Percentiles rank a stretch among this genome's conserved stretches.
Conservation (phyloP, 2,888 invertebrate genomes). For the Baronia brevicornis region DNA sequence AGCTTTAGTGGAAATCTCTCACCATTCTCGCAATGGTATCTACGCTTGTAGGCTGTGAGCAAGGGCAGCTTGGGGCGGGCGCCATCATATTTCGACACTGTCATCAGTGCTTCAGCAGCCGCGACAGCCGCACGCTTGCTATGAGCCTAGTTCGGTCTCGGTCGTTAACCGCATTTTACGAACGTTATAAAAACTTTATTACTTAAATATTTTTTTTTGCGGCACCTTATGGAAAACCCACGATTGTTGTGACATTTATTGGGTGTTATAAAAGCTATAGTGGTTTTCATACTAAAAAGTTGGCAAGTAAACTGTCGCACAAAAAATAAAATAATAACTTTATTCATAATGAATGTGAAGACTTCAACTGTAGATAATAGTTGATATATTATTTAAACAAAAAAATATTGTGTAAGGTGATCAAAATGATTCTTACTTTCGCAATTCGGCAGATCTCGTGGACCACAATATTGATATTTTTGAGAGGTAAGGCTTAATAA, state of each 20-base stretch:
- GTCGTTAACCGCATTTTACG: slow-evolving; percentile 54
- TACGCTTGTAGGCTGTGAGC: no score
- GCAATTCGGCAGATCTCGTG: slow-evolving; percentile 40
- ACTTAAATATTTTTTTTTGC: slow-evolving; percentile 27
- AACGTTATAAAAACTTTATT: slow-evolving; percentile 45
- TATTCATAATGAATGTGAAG: no score
- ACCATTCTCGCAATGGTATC: no score
- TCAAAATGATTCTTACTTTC: slow-evolving; percentile 33
- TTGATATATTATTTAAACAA: slow-evolving; percentile 8
- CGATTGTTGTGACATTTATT: slow-evolving; percentile 25
- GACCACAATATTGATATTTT: slow-evolving; percentile 41
- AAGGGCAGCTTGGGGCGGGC: slow-evolving; percentile 21
- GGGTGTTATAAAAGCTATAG: slow-evolving; percentile 18
- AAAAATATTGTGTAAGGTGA: slow-evolving; percentile 16
- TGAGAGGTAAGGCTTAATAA: slow-evolving; percentile 41
- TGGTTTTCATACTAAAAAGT: no score
- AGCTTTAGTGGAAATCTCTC: no score
- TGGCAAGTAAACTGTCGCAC: no score
- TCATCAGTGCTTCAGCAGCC: slow-evolving; percentile 50
- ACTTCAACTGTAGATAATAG: slow-evolving; percentile 8
- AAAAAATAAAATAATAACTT: no score
- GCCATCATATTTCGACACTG: slow-evolving; percentile 23
- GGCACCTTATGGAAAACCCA: slow-evolving; percentile 10
- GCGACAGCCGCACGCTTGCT: slow-evolving; percentile 43
- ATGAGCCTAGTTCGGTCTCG: slow-evolving; percentile 28